These are phyloP conservation scores for Apomyelois bistriatella DNA, from an alignment of 2,888 invertebrate species.

Conservation along the genomic window DNA sequence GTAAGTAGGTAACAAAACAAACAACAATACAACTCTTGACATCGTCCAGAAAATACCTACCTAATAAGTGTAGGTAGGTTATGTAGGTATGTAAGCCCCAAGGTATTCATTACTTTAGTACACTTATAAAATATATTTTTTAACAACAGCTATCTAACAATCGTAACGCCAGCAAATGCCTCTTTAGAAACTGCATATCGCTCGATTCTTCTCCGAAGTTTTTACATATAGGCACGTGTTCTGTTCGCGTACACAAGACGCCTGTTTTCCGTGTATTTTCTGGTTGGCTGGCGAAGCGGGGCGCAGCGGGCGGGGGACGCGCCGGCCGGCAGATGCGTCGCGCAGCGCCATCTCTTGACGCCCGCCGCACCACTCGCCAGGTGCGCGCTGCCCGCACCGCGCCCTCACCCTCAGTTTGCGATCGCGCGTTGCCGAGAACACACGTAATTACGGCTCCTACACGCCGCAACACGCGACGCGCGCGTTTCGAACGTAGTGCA, in stretches of 20 bases:
- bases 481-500: conserved; percentile 77
- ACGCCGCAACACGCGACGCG: conserved; percentile 68
- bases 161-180: neutral
- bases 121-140: too few species aligned
- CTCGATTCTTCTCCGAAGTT: conserved; percentile 53
- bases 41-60: too few species aligned
- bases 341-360: conserved; percentile 74
- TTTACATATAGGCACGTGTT: conserved; percentile 73
- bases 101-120: too few species aligned
- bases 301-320: conserved; percentile 37
- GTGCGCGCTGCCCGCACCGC: conserved; percentile 71
- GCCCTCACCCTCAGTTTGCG: conserved; percentile 73
- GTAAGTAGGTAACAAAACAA: too few species aligned
- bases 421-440: conserved; percentile 68
- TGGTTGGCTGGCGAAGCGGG: conserved; percentile 52
- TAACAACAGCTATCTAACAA: too few species aligned
- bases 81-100: too few species aligned
- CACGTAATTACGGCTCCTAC: conserved; percentile 57
- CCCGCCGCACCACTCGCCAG: conserved; percentile 48
- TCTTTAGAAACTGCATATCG: conserved; percentile 31
- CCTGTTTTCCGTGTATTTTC: conserved; percentile 75
- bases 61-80: too few species aligned
- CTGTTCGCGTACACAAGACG: conserved; percentile 62
- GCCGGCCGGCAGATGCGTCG: conserved; percentile 70
- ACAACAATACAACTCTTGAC: too few species aligned